These are phyloP conservation scores for Lasaia peninsularis DNA, from an alignment of 1,140 invertebrate genomes.

Conservation along the genomic window DNA sequence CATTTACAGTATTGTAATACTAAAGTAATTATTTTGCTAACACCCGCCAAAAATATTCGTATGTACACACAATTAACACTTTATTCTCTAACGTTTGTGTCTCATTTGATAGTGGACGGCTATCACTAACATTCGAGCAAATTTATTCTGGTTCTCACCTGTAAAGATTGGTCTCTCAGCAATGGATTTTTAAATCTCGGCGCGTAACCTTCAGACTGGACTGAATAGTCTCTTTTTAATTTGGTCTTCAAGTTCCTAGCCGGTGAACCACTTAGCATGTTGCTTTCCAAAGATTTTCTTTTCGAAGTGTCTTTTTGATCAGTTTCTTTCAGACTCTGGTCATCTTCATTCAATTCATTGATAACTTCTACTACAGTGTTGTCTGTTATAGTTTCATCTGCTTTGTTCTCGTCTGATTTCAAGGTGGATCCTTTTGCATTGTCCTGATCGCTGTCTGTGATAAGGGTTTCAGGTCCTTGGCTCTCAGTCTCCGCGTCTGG, in stretches of 20 bases:
- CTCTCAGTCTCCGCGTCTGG: constrained; percentile 34
- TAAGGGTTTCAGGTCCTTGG: constrained; percentile 15
- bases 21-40: too few species aligned
- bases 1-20: too few species aligned
- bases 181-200: constrained; percentile 71
- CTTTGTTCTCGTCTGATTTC: constrained; percentile 32
- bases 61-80: too few species aligned
- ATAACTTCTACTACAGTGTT: constrained; percentile 51
- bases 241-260: constrained; percentile 44
- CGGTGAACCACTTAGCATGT: constrained; percentile 44
- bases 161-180: constrained; percentile 70
- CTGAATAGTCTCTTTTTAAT: constrained; percentile 66
- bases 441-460: constrained; percentile 14
- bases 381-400: constrained; percentile 52
- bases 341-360: constrained; percentile 46
- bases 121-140: not conserved
- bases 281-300: constrained; percentile 66
- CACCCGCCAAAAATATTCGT: too few species aligned
- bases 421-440: constrained; percentile 26
- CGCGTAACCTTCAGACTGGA: constrained; percentile 70
- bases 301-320: constrained; percentile 54
- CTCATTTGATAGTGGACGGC: too few species aligned
- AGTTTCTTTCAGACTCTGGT: constrained; percentile 51
- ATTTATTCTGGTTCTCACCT: constrained; percentile 41
- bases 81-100: too few species aligned